A percentile compares a stretch with the other conserved stretches of the same genome.
phyloP scores from a whole-genome alignment of 2,888 invertebrate species.

The Kuschelorhynchus macadamiae region DNA sequence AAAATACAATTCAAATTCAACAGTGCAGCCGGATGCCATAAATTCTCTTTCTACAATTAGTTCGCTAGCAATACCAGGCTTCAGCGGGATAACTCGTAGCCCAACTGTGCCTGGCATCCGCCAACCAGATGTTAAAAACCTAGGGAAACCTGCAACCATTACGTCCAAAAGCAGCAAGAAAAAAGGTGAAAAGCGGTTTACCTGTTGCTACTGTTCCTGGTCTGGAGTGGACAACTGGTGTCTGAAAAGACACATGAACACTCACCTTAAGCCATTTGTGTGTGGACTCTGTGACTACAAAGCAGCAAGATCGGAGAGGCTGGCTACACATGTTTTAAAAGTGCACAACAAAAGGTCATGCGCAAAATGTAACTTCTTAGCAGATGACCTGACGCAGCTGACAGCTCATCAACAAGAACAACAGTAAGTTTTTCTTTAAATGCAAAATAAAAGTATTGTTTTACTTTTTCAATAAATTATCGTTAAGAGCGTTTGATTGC shows the following conservation, averaged over 20 bases:
- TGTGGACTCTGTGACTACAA: conserved; percentile 94
- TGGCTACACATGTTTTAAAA: conserved; percentile 91
- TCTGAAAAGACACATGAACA: conserved; percentile 91
- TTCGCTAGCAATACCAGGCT: conserved; percentile 64
- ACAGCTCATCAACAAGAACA: conserved; percentile 84
- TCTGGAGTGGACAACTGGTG: conserved; percentile 96
- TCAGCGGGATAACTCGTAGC: conserved; percentile 61
- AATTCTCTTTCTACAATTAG: conserved; percentile 56
- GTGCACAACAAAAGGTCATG: conserved; percentile 94
- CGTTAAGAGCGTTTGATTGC: too few species aligned
- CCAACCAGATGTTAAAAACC: conserved; percentile 58
- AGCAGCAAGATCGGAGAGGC: conserved; percentile 90
- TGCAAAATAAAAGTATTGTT: too few species aligned
- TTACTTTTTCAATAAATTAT: too few species aligned
- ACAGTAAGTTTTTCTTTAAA: conserved; percentile 76
- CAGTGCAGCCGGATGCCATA: conserved; percentile 59
- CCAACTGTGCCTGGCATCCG: conserved; percentile 56
- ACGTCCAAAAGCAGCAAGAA: conserved; percentile 64
- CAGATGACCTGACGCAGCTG: conserved; percentile 86
- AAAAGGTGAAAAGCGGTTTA: conserved; percentile 70
- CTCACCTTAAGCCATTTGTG: conserved; percentile 92
- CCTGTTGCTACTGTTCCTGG: conserved; percentile 93
- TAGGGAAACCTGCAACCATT: conserved; percentile 55
- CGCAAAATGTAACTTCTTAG: conserved; percentile 89
- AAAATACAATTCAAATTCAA: conserved; percentile 65